Conservation (phyloP, 2,888 invertebrate species). For the Lycophotia porphyrea region DNA sequence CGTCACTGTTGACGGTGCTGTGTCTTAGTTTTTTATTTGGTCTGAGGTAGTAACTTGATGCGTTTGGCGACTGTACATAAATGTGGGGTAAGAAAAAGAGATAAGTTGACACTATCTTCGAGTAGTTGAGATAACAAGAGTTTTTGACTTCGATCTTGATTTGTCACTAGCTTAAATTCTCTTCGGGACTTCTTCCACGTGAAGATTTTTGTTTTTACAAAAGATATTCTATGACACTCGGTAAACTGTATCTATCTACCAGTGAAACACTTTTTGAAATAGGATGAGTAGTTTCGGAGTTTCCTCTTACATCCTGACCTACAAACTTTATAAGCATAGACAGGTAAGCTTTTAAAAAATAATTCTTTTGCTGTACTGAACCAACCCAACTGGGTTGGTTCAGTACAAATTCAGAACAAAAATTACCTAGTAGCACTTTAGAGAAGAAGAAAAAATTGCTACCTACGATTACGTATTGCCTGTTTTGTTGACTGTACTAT, state of each 20-base stretch:
- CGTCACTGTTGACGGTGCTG: too few relatives aligned
- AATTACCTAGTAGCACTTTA: too few relatives aligned
- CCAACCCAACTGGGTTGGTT: too few relatives aligned
- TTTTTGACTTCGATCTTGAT: not conserved
- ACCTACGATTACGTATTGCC: not conserved
- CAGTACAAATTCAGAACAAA: not conserved
- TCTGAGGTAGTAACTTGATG: too few relatives aligned
- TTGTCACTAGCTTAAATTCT: not conserved
- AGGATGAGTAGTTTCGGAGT: not conserved
- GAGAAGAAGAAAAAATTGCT: not conserved
- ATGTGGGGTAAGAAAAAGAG: not conserved
- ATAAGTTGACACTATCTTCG: not conserved
- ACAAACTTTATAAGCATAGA: too few relatives aligned
- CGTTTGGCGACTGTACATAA: not conserved
- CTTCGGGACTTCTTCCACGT: not conserved
- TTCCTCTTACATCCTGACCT: not conserved
- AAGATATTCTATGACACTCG: not conserved
- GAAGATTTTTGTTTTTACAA: not conserved
- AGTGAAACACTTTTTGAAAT: not conserved
- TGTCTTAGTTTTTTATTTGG: too few relatives aligned
- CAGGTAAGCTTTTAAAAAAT: not conserved
- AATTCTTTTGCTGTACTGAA: too few relatives aligned
- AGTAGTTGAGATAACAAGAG: not conserved
- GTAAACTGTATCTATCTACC: not conserved
- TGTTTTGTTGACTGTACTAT: slow-evolving; percentile 9